phyloP scores from a whole-genome alignment of 2,797 vertebrate genomes.

The Gallinago stenura region DNA sequence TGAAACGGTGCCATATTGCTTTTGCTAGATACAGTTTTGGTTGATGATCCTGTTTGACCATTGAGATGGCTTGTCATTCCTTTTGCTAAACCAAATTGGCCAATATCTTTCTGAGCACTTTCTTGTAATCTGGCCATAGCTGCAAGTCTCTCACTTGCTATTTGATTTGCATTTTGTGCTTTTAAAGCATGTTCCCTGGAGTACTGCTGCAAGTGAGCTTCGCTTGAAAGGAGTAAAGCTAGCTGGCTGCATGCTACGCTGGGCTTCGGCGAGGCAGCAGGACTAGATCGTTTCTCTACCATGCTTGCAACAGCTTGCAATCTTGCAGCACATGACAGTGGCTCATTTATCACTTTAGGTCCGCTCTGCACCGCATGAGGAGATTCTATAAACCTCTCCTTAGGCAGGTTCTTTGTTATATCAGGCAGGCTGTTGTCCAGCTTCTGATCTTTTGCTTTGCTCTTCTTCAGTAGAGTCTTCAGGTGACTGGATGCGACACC shows the following conservation, averaged over 20 bases:
- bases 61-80: slow-evolving; percentile 86
- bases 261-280: slow-evolving; percentile 94
- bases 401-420: slow-evolving; percentile 79
- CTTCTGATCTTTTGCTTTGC: slow-evolving; percentile 90
- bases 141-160: slow-evolving; percentile 94
- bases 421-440: slow-evolving; percentile 85
- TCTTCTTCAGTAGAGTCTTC: slow-evolving; percentile 95
- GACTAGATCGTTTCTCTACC: slow-evolving; percentile 95
- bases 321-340: slow-evolving; percentile 92
- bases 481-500: slow-evolving; percentile 93
- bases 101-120: slow-evolving; percentile 85
- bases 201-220: slow-evolving; percentile 98
- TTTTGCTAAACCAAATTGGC: slow-evolving; percentile 81
- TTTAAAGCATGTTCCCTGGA: slow-evolving; percentile 96
- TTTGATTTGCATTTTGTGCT: slow-evolving; percentile 93
- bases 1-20: slow-evolving; percentile 83
- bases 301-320: slow-evolving; percentile 96
- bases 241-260: slow-evolving; percentile 97
- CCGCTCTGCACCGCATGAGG: slow-evolving; percentile 85
- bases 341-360: slow-evolving; percentile 82
- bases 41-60: slow-evolving; percentile 85
- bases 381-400: slow-evolving; percentile 89
- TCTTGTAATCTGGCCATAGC: slow-evolving; percentile 93
- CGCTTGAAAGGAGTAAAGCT: slow-evolving; percentile 95
- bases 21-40: slow-evolving; percentile 81